Base-by-base conservation (phyloP, 1,140 invertebrate species). In the Drosophila parabipectinata region DNA sequence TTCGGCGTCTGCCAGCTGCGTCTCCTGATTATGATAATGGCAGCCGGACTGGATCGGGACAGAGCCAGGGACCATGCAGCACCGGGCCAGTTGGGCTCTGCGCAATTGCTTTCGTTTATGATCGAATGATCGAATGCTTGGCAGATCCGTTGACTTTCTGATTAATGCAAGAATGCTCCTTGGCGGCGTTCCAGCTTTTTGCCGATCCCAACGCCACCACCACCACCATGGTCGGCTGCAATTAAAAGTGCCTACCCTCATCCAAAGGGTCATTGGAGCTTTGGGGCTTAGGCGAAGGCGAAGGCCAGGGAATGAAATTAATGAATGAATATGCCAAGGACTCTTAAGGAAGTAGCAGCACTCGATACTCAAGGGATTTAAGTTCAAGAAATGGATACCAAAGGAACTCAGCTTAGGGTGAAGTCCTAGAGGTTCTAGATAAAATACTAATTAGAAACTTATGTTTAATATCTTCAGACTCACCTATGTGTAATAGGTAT, bases 81-180 rank as follows among this genome's bases (percentile, higher is more conserved):
- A 18, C 4, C 14, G 14, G 18, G 39, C 61, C 61, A 66, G 58
- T 67, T 52, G 63, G 12, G 34, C 53, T 55, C 15, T 58, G 57
- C 57, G 72, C 80, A 83, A 87, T 85, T 87, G 82, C 77, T 85
- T 85, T 85, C 77, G 74, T 71, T 80, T 82, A 82, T 80, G 79
- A 81, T 82, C 79, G 82, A 79, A 83, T 78, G 72, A 76, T 72
- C 73, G 72, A 76, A 76, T 77, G 79, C 75, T 61, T 83, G 83
- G 83, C 84, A 88, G 84, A 76, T 89, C 79, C 83, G 84, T 89
- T 83, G 83, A 79, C 84, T 88, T 88, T 88, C 84, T 88, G 84
- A 88, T 88, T 88, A 88, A 88, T 88, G 79, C 79, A 88, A 89
- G 84, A 88, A 88, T 88, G 75, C 77, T 89, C 66, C 73, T 75